These are phyloP conservation scores for Ips nitidus DNA, from an alignment of 1,140 invertebrate genomes.

Conservation along the genomic window DNA sequence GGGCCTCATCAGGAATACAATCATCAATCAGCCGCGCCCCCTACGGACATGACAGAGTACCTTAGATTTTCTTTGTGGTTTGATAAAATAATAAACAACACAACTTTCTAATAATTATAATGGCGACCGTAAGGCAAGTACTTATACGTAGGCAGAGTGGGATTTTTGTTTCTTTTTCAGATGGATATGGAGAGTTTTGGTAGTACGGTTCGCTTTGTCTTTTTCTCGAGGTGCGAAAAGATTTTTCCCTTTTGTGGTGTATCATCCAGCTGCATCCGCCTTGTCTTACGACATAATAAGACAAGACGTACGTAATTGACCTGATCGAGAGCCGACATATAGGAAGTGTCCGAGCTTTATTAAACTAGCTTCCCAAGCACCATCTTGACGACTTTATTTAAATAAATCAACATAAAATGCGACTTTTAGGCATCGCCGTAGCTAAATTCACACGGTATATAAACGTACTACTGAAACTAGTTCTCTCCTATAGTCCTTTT, in stretches of 20 bases:
- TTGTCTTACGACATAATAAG: neutral
- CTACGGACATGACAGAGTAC: too few species aligned
- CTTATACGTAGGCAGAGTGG: conserved; percentile 13
- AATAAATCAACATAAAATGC: conserved; percentile 29
- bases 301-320: neutral
- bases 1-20: too few species aligned
- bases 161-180: too few species aligned
- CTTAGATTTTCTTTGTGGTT: too few species aligned
- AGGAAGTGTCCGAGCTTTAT: conserved; percentile 18
- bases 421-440: conserved; percentile 18
- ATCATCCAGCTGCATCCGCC: too few species aligned
- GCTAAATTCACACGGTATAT: conserved; percentile 29
- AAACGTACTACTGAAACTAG: conserved; percentile 24
- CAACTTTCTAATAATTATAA: conserved; percentile 31
- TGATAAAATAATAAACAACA: conserved; percentile 19
- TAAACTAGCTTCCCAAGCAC: conserved; percentile 17
- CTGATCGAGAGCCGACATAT: conserved; percentile 7
- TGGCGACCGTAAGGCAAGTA: conserved; percentile 7
- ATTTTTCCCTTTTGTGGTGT: too few species aligned
- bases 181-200: too few species aligned
- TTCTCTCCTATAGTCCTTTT: conserved; percentile 18
- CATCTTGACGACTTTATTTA: conserved; percentile 26
- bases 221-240: too few species aligned
- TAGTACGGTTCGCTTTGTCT: too few species aligned
- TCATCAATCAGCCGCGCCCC: too few species aligned